Conservation (phyloP, 2,888 invertebrate genomes). For the Abrostola tripartita region DNA sequence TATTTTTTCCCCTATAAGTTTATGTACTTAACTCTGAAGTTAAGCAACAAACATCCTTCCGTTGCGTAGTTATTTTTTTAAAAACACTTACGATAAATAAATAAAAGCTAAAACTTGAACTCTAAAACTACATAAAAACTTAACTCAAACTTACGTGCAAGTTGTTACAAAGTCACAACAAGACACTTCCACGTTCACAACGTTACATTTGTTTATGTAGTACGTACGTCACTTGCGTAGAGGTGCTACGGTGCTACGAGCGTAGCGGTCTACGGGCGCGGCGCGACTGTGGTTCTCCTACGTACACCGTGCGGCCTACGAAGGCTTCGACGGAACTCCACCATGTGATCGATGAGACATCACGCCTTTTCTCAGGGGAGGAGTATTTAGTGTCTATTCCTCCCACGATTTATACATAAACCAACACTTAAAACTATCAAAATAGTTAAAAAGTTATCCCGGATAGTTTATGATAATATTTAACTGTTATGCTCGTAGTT, state of each 20-base stretch:
- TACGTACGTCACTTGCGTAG: conserved; percentile 53
- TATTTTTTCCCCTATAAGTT: not conserved
- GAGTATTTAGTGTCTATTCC: conserved; percentile 41
- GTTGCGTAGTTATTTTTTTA: too few species aligned
- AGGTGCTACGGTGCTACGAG: conserved; percentile 70
- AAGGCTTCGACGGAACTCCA: conserved; percentile 47
- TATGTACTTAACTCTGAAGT: not conserved
- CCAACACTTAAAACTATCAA: conserved; percentile 31
- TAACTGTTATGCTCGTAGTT: too few species aligned
- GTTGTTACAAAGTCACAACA: conserved; percentile 51
- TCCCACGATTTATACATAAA: conserved; percentile 52
- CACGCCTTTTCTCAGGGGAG: conserved; percentile 51
- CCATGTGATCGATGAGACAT: conserved; percentile 67
- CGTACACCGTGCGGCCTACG: conserved; percentile 49
- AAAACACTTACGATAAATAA: conserved; percentile 1
- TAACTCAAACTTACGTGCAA: conserved; percentile 47
- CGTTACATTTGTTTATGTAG: conserved; percentile 47
- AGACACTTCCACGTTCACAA: conserved; percentile 55
- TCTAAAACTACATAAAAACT: conserved; percentile 26
- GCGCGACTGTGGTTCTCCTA: conserved; percentile 68
- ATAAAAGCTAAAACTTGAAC: conserved; percentile 8
- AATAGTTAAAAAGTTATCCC: conserved; percentile 1
- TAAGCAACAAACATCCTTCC: rapidly evolving
- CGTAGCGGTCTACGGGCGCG: conserved; percentile 75
- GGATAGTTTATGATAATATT: too few species aligned